These are phyloP conservation scores for Drepanosiphum platanoidis DNA, from an alignment of 2,888 invertebrate species.

Conservation along the genomic window DNA sequence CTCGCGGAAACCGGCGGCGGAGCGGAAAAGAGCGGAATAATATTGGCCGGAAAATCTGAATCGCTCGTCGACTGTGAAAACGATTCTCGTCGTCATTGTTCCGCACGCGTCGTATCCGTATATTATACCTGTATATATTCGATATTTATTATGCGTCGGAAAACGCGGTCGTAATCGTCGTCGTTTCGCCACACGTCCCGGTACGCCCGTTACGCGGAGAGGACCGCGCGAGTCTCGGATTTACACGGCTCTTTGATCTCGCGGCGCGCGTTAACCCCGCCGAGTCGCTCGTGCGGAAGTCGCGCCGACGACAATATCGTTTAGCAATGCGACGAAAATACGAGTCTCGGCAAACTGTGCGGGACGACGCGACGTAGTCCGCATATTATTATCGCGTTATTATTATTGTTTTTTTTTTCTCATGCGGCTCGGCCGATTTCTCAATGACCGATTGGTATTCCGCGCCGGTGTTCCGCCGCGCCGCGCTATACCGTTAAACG, in stretches of 20 bases:
- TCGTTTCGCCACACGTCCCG: background rate
- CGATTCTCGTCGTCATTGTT: background rate
- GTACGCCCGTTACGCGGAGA: background rate
- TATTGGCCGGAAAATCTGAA: background rate
- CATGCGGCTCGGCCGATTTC: background rate
- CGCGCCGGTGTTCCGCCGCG: background rate
- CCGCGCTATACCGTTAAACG: too few species aligned
- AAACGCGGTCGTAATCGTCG: background rate
- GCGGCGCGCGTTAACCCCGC: background rate
- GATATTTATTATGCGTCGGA: background rate
- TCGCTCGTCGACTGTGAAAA: constrained; percentile 7
- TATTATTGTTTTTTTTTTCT: background rate
- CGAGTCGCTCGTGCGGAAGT: background rate
- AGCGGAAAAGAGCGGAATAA: background rate
- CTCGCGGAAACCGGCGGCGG: background rate
- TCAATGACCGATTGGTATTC: too few species aligned
- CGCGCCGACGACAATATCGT: too few species aligned
- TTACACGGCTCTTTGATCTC: background rate
- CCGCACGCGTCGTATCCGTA: background rate
- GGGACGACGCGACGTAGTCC: too few species aligned
- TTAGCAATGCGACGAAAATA: too few species aligned
- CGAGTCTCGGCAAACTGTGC: too few species aligned
- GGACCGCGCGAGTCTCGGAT: background rate
- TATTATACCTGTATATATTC: background rate
- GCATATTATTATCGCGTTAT: too few species aligned